Percentiles rank a stretch among this genome's conserved stretches.
These are phyloP conservation scores for Stomatorhinus walkeri DNA, from an alignment of 2,797 vertebrate genomes.

Conservation along the genomic window DNA sequence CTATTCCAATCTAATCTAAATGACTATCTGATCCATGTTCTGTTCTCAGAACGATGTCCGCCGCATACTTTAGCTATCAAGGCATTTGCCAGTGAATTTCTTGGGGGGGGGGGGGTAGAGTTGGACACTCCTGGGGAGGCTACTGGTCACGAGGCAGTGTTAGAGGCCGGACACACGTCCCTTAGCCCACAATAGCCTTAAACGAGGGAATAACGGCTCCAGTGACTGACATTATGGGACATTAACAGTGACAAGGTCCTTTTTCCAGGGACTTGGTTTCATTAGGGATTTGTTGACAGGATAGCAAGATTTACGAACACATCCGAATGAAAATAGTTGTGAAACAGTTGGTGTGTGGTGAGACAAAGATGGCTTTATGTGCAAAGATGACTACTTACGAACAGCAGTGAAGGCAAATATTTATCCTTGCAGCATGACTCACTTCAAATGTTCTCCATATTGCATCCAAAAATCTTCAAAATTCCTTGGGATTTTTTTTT, in stretches of 20 bases:
- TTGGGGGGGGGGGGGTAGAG: background rate
- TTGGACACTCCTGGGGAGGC: background rate
- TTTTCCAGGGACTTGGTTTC: conserved; percentile 24
- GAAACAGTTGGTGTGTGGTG: background rate
- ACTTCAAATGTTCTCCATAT: background rate
- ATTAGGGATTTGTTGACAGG: conserved; percentile 20
- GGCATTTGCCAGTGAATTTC: background rate
- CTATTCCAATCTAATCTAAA: background rate
- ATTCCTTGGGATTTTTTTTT: background rate
- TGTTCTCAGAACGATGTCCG: background rate
- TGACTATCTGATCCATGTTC: background rate
- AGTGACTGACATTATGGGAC: conserved; percentile 37
- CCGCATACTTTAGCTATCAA: background rate
- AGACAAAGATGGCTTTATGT: background rate
- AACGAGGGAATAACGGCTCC: conserved; percentile 18
- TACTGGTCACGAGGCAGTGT: background rate
- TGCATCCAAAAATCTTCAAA: background rate
- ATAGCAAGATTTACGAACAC: conserved; percentile 16
- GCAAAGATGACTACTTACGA: background rate
- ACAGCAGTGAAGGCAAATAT: background rate
- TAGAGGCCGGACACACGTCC: background rate
- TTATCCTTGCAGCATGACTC: background rate
- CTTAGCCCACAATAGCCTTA: background rate
- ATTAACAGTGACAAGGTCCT: conserved; percentile 31
- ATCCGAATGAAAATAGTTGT: background rate